Conservation (phyloP, 2,888 invertebrate species). For the Leucozona laternaria region DNA sequence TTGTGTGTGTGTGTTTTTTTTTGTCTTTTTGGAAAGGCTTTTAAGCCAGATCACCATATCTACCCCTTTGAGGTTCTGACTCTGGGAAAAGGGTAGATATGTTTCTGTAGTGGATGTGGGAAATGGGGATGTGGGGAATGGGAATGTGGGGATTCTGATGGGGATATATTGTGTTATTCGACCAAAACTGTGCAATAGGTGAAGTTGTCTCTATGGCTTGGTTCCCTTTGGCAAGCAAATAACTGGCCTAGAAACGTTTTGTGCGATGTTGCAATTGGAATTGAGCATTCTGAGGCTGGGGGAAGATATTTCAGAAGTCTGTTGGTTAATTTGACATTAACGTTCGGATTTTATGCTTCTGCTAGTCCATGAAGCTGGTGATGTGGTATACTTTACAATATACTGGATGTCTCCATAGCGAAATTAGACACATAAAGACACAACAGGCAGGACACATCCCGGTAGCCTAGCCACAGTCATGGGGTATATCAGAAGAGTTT, state of each 20-base stretch:
- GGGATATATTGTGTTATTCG: not conserved
- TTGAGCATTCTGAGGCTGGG: slow-evolving; percentile 15
- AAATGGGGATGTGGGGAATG: no score
- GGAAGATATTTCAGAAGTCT: slow-evolving; percentile 39
- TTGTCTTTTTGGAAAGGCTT: slow-evolving; percentile 10
- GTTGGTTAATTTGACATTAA: slow-evolving; percentile 71
- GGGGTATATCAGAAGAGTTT: not conserved
- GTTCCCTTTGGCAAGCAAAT: slow-evolving; percentile 25
- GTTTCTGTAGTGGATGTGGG: not conserved
- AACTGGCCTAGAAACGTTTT: slow-evolving; percentile 23
- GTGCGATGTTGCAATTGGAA: slow-evolving; percentile 44
- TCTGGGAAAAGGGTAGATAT: not conserved
- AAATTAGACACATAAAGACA: slow-evolving; percentile 37
- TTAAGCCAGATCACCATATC: slow-evolving; percentile 16
- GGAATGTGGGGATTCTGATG: not conserved
- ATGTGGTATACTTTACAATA: no score
- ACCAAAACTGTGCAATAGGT: slow-evolving; percentile 15
- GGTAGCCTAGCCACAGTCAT: not conserved
- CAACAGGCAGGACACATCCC: not conserved
- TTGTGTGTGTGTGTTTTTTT: not conserved
- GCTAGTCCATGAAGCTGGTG: not conserved
- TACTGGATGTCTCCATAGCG: slow-evolving; percentile 20
- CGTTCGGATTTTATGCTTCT: slow-evolving; percentile 55
- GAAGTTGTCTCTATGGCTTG: not conserved
- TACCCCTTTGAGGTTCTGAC: not conserved